Evolutionary conservation across 2,888 invertebrate genomes (phyloP).

Genomic region (Mactromeris polynyma): DNA sequence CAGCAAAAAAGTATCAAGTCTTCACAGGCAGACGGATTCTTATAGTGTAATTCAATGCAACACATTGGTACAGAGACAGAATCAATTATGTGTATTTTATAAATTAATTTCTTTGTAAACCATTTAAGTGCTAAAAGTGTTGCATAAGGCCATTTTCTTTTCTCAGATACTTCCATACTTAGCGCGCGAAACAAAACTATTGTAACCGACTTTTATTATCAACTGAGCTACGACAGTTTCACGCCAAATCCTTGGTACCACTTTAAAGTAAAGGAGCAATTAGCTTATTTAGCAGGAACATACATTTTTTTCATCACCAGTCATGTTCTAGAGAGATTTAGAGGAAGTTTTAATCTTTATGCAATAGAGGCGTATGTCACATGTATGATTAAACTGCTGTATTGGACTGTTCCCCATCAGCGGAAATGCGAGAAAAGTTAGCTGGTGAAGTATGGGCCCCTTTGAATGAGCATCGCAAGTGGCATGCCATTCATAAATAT

Average conservation of each 20-base stretch:
- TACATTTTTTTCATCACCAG: background rate
- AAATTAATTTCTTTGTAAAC: no score
- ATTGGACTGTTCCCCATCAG: background rate
- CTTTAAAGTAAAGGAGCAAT: background rate
- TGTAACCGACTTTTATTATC: no score
- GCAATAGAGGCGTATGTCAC: background rate
- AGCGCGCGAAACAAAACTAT: no score
- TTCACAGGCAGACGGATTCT: no score
- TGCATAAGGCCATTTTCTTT: no score
- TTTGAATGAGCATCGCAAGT: constrained; percentile 13
- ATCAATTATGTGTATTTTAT: no score
- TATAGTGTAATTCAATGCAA: no score
- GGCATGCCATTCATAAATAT: constrained; percentile 60
- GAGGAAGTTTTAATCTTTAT: background rate
- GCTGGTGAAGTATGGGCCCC: background rate
- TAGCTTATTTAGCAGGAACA: background rate
- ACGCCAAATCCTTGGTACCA: background rate
- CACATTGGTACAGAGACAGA: no score
- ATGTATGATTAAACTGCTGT: background rate
- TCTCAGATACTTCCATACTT: no score
- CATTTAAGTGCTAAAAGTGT: no score
- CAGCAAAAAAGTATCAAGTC: no score
- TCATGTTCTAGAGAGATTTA: background rate
- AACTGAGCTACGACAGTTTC: no score
- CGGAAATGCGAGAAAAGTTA: background rate